Evolutionary conservation across 2,888 invertebrate species (phyloP), one percentile per base, ranked within the genome.

Genomic region (Glaucopsyche alexis): DNA sequence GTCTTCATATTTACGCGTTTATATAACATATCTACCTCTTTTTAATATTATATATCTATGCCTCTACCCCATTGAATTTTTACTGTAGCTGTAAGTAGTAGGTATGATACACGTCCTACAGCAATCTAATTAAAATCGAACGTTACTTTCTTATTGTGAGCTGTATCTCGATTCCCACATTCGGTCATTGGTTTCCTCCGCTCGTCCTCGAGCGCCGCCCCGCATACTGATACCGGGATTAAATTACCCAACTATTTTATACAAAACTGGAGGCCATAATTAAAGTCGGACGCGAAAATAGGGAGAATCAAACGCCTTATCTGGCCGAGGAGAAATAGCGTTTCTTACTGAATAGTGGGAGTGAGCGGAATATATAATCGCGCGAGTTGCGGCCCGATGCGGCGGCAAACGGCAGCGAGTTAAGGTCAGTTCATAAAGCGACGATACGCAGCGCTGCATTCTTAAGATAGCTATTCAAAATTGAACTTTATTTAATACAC

Each of bases 211-310:
- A 79, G 74, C 83, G 82, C 85, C 86, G 83, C 85, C 85, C 82
- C 83, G 84, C 87, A 85, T 91, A 89, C 91, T 90, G 90, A 91
- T 89, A 87, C 89, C 90, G 87, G 82, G 90, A 89, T 91, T 91
- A 91, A 92, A 92, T 93, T 91, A 91, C 91, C 85, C 87, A 92
- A 93, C 92, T 92, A 92, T 91, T 92, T 92, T 90, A 92, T 91
- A 92, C 92, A 91, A 91, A 90, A 92, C 91, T 89, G 84, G 87
- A 82, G 90, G 89, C 92, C 85, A 91, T 91, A 93, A 93, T 93
- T 93, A 93, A 93, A 92, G 89, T 87, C 90, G 88, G 82, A 82
- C 85, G 84, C 87, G 89, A 90, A 91, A 91, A 89, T 86, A 87
- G 88, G 87, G 86, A 77, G 88, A 91, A 92, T 93, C 91, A 91